Percentiles rank a stretch among this genome's conserved stretches.
Evolutionary conservation across 2,888 invertebrate species (phyloP).

Genomic region (Archaeoteleia sp.): DNA sequence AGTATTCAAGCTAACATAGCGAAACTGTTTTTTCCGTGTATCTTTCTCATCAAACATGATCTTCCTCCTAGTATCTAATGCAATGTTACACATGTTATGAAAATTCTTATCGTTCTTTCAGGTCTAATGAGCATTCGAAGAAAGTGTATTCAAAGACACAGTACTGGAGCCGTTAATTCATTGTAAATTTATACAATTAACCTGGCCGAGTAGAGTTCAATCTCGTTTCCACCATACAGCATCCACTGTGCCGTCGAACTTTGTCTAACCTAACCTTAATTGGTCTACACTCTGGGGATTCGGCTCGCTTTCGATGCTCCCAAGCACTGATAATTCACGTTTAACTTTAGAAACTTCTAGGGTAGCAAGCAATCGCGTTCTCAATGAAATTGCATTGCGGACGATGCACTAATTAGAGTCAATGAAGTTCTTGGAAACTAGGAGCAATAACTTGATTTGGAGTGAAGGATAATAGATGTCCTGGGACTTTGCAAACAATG

Average conservation of each 20-base stretch:
- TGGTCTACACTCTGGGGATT: slow-evolving; percentile 52
- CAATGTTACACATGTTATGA: no score
- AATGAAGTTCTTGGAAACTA: slow-evolving; percentile 42
- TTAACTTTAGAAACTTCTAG: slow-evolving; percentile 50
- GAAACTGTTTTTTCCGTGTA: no score
- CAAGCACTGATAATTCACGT: slow-evolving; percentile 52
- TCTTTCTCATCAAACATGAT: no score
- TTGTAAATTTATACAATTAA: slow-evolving; percentile 73
- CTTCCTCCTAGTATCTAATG: no score
- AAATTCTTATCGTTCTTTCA: no score
- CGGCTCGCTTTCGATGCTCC: slow-evolving; percentile 49
- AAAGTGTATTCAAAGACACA: slow-evolving; percentile 29
- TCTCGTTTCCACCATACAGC: slow-evolving; percentile 46
- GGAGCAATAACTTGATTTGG: slow-evolving; percentile 35
- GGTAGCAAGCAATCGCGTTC: slow-evolving; percentile 49
- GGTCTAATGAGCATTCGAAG: slow-evolving; percentile 2
- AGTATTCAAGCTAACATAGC: no score
- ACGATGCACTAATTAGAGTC: slow-evolving; percentile 51
- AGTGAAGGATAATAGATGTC: slow-evolving; percentile 29
- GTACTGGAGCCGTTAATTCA: slow-evolving; percentile 61
- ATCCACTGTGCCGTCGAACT: slow-evolving; percentile 48
- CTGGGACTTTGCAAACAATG: slow-evolving; percentile 14
- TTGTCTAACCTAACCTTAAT: slow-evolving; percentile 54
- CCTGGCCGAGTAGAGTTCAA: slow-evolving; percentile 48
- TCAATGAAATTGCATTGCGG: slow-evolving; percentile 49